phyloP scores from a whole-genome alignment of 2,797 vertebrate genomes.

The Menidia menidia region DNA sequence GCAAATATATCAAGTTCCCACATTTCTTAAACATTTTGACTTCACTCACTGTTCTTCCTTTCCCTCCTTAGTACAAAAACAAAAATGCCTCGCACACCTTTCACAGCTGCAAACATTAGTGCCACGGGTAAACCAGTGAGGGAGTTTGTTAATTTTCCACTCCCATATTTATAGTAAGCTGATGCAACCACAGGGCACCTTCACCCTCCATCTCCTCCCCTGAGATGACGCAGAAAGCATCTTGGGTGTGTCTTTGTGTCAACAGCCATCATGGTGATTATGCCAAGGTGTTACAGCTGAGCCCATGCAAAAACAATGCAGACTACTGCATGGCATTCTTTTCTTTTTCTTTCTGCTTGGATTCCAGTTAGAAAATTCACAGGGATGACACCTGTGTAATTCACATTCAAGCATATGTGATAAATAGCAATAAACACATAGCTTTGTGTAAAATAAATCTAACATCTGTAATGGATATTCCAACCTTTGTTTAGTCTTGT shows the following conservation, averaged over 20 bases:
- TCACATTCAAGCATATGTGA: slow-evolving; percentile 5
- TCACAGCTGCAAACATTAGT: slow-evolving; percentile 40
- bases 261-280: slow-evolving; percentile 33
- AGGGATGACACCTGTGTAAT: not conserved
- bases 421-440: not conserved
- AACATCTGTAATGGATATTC: not conserved
- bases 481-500: not conserved
- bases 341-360: not conserved
- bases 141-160: slow-evolving; percentile 36
- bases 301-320: not conserved
- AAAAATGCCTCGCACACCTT: slow-evolving; percentile 26
- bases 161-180: slow-evolving; percentile 41
- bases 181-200: slow-evolving; percentile 42
- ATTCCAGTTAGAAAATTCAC: not conserved
- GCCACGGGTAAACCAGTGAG: slow-evolving; percentile 29
- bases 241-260: slow-evolving; percentile 39
- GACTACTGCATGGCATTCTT: not conserved
- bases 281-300: slow-evolving; percentile 8
- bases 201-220: slow-evolving; percentile 30
- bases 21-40: not conserved
- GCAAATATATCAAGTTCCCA: not conserved
- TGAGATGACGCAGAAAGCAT: slow-evolving; percentile 24
- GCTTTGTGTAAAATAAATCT: not conserved
- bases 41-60: slow-evolving; percentile 3
- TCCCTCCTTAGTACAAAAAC: slow-evolving; percentile 9